These are phyloP conservation scores for Protodeltote pygarga DNA, from an alignment of 2,888 invertebrate species.

Conservation along the genomic window DNA sequence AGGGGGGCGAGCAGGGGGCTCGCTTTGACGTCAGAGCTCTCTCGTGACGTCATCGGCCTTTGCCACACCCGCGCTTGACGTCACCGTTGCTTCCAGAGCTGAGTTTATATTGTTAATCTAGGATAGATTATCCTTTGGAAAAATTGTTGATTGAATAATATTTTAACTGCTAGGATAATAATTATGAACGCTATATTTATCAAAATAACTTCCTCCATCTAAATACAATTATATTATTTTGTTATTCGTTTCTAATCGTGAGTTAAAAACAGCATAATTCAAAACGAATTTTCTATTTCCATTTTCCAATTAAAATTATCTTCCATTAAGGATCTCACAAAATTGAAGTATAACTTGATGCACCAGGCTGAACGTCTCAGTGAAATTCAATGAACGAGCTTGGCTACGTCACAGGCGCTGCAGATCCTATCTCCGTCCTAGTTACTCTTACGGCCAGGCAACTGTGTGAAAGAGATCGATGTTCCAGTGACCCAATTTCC, in stretches of 20 bases:
- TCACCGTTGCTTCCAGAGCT: constrained; percentile 64
- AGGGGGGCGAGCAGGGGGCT: constrained; percentile 56
- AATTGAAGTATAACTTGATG: constrained; percentile 54
- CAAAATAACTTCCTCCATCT: too few species aligned
- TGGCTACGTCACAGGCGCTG: constrained; percentile 78
- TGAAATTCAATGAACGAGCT: constrained; percentile 83
- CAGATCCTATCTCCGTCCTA: constrained; percentile 65
- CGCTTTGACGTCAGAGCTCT: constrained; percentile 82
- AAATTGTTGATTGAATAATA: not conserved
- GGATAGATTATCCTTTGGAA: constrained; percentile 2
- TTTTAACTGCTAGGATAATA: not conserved
- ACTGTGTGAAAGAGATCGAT: constrained; percentile 61
- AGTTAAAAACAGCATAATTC: not conserved
- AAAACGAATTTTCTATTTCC: not conserved
- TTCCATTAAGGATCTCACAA: not conserved
- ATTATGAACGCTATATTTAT: too few species aligned
- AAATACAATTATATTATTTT: too few species aligned
- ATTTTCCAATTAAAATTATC: constrained; percentile 5
- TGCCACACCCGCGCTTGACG: constrained; percentile 85
- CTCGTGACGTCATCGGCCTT: constrained; percentile 81
- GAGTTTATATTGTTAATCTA: constrained; percentile 25
- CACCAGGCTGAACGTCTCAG: constrained; percentile 61
- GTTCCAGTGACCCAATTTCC: constrained; percentile 80
- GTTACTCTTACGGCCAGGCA: constrained; percentile 42
- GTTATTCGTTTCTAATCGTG: not conserved